Evolutionary conservation across 2,888 invertebrate species (phyloP), one percentile per base, ranked within the genome.

Genomic region (Nomada lathburiana): DNA sequence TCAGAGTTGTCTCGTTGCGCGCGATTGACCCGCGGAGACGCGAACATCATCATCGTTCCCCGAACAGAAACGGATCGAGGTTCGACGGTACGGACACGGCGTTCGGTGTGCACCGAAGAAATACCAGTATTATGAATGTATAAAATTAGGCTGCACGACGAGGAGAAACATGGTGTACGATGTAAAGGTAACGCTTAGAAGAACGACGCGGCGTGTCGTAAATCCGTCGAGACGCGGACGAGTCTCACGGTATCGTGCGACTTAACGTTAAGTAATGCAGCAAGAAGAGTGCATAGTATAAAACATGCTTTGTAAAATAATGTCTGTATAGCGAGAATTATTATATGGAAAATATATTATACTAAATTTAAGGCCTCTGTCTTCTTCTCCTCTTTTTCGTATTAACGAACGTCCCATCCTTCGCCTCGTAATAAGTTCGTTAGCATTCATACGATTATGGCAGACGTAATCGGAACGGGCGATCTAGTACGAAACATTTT

Each of bases 311-410:
- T 94, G 94, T 94, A 94, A 93, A 89, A 94, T 94, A 93, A 91
- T 94, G 93, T 94, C 93, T 94, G 93, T 93, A 94, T 94, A 94
- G 94, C 93, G 92, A 94, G 92, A 94, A 93, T 92, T 91, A 93
- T 92, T 93, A 93, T 91, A 94, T 94, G 93, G 92, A 94, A 93
- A 94, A 94, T 94, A 94, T 94, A 94, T 94, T 93, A 94, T 94
- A 94, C 93, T 92, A 89, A 94, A 93, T 94, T 94, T 93, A 94
- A 83, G 42, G 42, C 18, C 18, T n/a, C 29, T 11, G 65, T 53
- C 20, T 55, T 52, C 44, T 59, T 57, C 16, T 42, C 44, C 53
- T 53, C 11, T 69, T 62, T 18, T 53, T 23, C 23, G 16, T 29
- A 9, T 55, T 59, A 5, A 23, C 44, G n/a, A 47, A 77, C 55